Percentiles rank a stretch among this genome's conserved stretches.
Conservation (phyloP, 2,797 vertebrate genomes). For the Rhinichthys osculus region DNA sequence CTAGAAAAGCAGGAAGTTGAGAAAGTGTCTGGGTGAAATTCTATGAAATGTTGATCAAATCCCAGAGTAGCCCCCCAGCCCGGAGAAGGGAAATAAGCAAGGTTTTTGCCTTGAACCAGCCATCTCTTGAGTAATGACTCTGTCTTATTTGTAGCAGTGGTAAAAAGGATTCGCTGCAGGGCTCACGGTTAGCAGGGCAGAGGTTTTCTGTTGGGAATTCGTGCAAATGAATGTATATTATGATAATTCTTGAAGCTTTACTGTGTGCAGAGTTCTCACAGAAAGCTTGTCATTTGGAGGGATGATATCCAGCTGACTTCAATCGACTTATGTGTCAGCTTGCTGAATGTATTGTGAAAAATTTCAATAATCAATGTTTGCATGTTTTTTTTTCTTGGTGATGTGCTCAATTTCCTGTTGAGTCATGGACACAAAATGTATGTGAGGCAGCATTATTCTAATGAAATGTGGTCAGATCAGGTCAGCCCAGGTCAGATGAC, state of each 20-base stretch:
- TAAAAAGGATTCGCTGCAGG: constrained; percentile 31
- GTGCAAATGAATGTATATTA: constrained; percentile 34
- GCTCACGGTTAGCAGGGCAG: constrained; percentile 20
- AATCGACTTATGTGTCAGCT: background rate
- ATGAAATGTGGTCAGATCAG: background rate
- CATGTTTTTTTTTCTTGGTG: background rate
- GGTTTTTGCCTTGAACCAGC: constrained; percentile 33
- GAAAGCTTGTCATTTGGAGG: constrained; percentile 8
- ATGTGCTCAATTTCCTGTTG: constrained; percentile 7
- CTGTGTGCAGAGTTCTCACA: constrained; percentile 3
- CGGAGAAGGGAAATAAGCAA: constrained; percentile 28
- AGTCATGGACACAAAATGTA: background rate
- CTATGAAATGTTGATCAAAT: constrained; percentile 45
- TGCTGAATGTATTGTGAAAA: constrained; percentile 20
- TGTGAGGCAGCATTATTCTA: background rate
- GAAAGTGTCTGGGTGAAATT: constrained; percentile 27
- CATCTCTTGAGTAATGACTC: constrained; percentile 40
- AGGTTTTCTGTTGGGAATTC: constrained; percentile 30
- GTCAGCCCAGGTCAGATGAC: background rate
- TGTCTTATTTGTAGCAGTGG: constrained; percentile 34
- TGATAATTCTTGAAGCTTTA: constrained; percentile 28
- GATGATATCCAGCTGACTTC: constrained; percentile 31
- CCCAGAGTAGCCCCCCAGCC: constrained; percentile 21
- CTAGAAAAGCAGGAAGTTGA: constrained; percentile 13
- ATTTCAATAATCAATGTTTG: background rate